Evolutionary conservation across 2,113 vertebrate species (phyloP).

Genomic region (Rhea pennata): DNA sequence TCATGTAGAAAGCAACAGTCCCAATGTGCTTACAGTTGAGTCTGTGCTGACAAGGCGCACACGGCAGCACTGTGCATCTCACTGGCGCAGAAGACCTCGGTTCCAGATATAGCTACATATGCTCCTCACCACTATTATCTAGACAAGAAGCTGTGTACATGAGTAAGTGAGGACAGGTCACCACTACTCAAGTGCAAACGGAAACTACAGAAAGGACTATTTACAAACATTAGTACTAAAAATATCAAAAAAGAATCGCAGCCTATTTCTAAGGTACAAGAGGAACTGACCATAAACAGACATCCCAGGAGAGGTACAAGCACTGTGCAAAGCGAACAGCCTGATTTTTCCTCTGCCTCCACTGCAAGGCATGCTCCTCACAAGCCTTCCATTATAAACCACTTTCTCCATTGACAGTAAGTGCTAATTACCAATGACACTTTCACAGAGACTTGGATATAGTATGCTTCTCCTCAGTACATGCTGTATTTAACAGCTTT

Average conservation of each 20-base stretch:
- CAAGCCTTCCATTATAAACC: not conserved
- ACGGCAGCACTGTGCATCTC: rapidly evolving
- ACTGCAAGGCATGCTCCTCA: not conserved
- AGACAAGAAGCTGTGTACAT: rapidly evolving
- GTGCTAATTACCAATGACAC: not conserved
- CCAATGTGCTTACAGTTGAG: not conserved
- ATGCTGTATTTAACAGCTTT: not conserved
- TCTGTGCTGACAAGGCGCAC: not conserved
- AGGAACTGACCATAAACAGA: not conserved
- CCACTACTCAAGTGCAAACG: rapidly evolving
- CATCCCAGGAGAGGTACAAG: not conserved
- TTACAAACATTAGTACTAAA: not conserved
- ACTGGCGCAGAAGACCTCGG: not conserved
- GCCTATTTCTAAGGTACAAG: not conserved
- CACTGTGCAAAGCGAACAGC: not conserved
- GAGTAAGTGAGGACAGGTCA: not conserved
- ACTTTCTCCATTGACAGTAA: not conserved
- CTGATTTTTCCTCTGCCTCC: not conserved
- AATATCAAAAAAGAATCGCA: not conserved
- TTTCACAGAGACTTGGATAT: not conserved
- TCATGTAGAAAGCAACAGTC: not conserved
- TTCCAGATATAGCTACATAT: not conserved
- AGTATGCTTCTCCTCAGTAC: not conserved
- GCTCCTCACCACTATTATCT: not conserved
- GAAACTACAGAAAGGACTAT: too few species aligned